Conservation (phyloP, 2,888 invertebrate genomes). For the Carcina quercana region DNA sequence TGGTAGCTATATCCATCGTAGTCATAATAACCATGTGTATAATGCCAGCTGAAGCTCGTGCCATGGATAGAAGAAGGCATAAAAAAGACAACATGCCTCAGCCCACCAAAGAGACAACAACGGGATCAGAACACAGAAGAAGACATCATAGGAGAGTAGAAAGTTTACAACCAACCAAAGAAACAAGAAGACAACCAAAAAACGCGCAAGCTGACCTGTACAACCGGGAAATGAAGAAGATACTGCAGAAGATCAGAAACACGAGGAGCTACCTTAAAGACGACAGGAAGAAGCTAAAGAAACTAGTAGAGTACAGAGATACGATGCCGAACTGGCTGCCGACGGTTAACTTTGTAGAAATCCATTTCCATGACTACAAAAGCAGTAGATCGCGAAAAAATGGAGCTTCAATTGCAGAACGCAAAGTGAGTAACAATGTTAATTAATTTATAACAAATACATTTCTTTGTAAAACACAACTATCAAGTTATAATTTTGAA, state of each 20-base stretch:
- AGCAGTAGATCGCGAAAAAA: slow-evolving; percentile 25
- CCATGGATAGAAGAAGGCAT: slow-evolving; percentile 46
- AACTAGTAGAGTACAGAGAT: slow-evolving; percentile 46
- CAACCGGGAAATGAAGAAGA: slow-evolving; percentile 46
- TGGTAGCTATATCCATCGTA: slow-evolving; percentile 63
- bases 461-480: not conserved
- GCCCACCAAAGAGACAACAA: slow-evolving; percentile 32
- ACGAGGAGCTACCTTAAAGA: slow-evolving; percentile 49
- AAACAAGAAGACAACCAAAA: slow-evolving; percentile 28
- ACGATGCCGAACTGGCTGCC: slow-evolving; percentile 62
- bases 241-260: slow-evolving; percentile 50
- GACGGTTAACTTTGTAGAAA: slow-evolving; percentile 56
- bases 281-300: slow-evolving; percentile 41
- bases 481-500: too few relatives aligned
- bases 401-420: slow-evolving; percentile 41
- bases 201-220: slow-evolving; percentile 37
- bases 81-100: slow-evolving; percentile 32
- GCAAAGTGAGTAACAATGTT: slow-evolving; percentile 45
- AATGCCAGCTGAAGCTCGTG: slow-evolving; percentile 48
- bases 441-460: slow-evolving; percentile 2
- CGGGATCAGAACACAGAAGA: slow-evolving; percentile 20
- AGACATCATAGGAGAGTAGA: slow-evolving; percentile 26
- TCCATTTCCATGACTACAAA: slow-evolving; percentile 50
- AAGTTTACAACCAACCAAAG: slow-evolving; percentile 26
- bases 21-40: slow-evolving; percentile 60